phyloP scores from a whole-genome alignment of 2,797 vertebrate species.

The Chaenodraco wilsoni region DNA sequence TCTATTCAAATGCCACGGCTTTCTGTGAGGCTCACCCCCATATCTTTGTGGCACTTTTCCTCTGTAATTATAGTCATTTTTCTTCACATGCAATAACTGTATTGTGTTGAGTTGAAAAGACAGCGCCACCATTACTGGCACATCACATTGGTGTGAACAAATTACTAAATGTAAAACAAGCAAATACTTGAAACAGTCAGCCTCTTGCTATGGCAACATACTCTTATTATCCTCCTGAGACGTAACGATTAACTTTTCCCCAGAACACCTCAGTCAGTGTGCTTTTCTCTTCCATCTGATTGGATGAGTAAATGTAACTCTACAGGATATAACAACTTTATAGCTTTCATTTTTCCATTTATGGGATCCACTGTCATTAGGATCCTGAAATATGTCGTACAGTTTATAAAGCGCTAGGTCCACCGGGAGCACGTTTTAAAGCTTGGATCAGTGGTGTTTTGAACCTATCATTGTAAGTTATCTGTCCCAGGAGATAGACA shows the following conservation, averaged over 20 bases:
- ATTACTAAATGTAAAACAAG: constrained; percentile 37
- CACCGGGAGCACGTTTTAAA: constrained; percentile 21
- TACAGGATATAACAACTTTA: constrained; percentile 43
- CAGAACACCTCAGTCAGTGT: constrained; percentile 14
- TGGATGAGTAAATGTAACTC: constrained; percentile 54
- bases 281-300: constrained; percentile 43
- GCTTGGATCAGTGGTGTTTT: constrained; percentile 9
- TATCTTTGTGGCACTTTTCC: constrained; percentile 43
- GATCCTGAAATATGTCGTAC: constrained; percentile 40
- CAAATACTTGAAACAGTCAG: constrained; percentile 27
- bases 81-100: constrained; percentile 61
- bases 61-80: constrained; percentile 66
- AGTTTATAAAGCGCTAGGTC: constrained; percentile 29
- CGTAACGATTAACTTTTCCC: constrained; percentile 32
- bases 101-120: constrained; percentile 63
- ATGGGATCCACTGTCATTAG: constrained; percentile 30
- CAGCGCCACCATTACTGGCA: constrained; percentile 25
- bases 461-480: constrained; percentile 23
- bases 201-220: constrained; percentile 29
- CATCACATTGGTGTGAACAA: constrained; percentile 35
- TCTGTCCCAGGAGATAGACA: constrained; percentile 23
- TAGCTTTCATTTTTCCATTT: constrained; percentile 56
- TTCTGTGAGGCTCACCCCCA: constrained; percentile 53
- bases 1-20: constrained; percentile 68
- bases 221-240: constrained; percentile 16